A percentile compares a stretch with the other conserved stretches of the same genome.
Conservation (phyloP, 37 sponge, comb jelly and placozoan species). For the Petrosia ficiformis region DNA sequence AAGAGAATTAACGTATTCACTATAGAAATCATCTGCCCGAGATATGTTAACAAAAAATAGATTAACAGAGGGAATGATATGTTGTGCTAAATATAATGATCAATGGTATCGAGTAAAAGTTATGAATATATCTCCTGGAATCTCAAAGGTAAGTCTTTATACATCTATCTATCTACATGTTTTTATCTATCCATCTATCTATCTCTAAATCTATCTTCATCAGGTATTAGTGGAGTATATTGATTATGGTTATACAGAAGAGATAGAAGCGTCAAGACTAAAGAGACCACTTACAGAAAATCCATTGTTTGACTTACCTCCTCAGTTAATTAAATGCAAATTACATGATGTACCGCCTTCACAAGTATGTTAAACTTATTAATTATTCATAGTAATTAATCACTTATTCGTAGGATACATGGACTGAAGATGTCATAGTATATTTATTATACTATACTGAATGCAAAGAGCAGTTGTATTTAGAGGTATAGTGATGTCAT, state of each 20-base stretch:
- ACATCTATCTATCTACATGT: not conserved
- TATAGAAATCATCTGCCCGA: not conserved
- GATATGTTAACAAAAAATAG: not conserved
- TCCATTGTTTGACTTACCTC: not conserved
- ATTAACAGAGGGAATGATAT: not conserved
- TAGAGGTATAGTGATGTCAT: too few species aligned
- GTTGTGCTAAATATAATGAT: not conserved
- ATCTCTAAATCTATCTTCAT: too few species aligned
- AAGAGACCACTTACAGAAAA: not conserved
- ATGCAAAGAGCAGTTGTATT: too few species aligned
- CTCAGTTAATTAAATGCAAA: not conserved
- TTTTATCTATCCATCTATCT: not conserved
- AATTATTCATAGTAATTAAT: not conserved
- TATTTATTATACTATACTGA: too few species aligned
- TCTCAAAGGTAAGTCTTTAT: not conserved
- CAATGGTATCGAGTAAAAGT: not conserved
- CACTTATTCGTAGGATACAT: not conserved
- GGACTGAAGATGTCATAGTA: not conserved
- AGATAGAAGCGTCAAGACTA: not conserved
- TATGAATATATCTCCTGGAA: too few species aligned
- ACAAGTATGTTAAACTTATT: not conserved
- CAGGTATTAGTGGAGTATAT: too few species aligned
- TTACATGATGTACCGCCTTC: not conserved
- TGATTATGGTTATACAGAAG: not conserved
- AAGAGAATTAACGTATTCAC: not conserved